Evolutionary conservation across 2,888 invertebrate genomes (phyloP).

Genomic region (Elmis aenea): DNA sequence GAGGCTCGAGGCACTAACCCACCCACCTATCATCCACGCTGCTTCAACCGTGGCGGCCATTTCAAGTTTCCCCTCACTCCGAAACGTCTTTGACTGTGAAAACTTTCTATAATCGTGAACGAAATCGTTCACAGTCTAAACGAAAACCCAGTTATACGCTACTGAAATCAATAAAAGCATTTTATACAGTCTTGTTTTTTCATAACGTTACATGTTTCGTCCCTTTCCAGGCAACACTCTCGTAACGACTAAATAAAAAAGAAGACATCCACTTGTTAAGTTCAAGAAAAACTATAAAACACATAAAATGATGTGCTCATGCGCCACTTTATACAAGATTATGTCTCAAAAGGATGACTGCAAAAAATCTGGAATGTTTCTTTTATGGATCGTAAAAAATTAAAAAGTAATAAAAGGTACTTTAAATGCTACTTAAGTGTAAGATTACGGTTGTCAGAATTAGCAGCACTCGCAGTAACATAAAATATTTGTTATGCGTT

Average conservation of each 20-base stretch:
- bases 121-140: constrained; percentile 35
- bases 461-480: too few relatives aligned
- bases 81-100: constrained; percentile 33
- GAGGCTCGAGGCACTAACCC: constrained; percentile 18
- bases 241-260: constrained; percentile 33
- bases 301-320: constrained; percentile 40
- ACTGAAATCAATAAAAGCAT: constrained; percentile 67
- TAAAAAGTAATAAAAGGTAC: constrained; percentile 28
- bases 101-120: constrained; percentile 3
- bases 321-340: constrained; percentile 37
- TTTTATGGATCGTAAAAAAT: constrained; percentile 34
- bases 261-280: constrained; percentile 33
- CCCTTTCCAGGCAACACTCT: constrained; percentile 21
- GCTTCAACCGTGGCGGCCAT: constrained; percentile 38
- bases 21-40: constrained; percentile 30
- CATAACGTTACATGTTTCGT: constrained; percentile 25
- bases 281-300: constrained; percentile 32
- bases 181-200: constrained; percentile 30
- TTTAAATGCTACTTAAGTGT: constrained; percentile 27
- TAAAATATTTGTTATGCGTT: too few relatives aligned
- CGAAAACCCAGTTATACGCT: constrained; percentile 59
- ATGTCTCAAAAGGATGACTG: constrained; percentile 23
- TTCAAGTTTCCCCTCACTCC: constrained; percentile 35
- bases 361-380: constrained; percentile 29
- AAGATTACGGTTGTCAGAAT: constrained; percentile 30